Percentiles rank a stretch among this genome's conserved stretches.
Conservation (phyloP, 2,888 invertebrate genomes). For the Heteromurus nitidus region DNA sequence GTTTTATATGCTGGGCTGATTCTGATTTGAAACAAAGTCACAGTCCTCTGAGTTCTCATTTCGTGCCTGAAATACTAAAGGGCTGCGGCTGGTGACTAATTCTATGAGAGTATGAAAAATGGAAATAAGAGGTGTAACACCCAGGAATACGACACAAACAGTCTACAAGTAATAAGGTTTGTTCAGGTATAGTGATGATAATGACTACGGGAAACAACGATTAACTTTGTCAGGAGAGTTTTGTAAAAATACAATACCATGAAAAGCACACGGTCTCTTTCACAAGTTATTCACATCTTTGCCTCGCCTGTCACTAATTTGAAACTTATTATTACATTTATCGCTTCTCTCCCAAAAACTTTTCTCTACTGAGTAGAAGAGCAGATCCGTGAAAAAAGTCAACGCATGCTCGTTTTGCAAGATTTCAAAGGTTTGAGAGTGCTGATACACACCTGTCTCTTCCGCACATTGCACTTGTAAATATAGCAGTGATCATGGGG, state of each 20-base stretch:
- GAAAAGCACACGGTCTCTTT: conserved; percentile 48
- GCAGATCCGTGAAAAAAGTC: not conserved
- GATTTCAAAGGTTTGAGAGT: no score
- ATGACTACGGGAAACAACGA: not conserved
- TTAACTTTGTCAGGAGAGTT: conserved; percentile 12
- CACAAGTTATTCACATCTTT: conserved; percentile 6
- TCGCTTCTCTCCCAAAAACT: not conserved
- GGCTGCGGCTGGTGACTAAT: not conserved
- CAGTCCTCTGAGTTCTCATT: conserved; percentile 2
- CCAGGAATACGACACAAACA: not conserved
- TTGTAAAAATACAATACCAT: conserved; percentile 15
- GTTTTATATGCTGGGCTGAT: conserved; percentile 7
- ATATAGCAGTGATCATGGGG: no score
- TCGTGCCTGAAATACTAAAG: not conserved
- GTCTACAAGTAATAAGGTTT: not conserved
- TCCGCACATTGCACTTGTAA: no score
- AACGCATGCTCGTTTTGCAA: conserved; percentile 21
- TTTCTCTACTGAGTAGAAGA: no score
- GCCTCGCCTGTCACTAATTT: conserved; percentile 13
- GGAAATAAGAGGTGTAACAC: not conserved
- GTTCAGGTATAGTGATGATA: not conserved
- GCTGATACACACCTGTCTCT: no score
- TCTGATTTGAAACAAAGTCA: not conserved
- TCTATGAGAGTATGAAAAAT: not conserved
- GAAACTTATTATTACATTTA: not conserved